Evolutionary conservation across 1,140 invertebrate genomes (phyloP).

Genomic region (Lordiphosa mommai): DNA sequence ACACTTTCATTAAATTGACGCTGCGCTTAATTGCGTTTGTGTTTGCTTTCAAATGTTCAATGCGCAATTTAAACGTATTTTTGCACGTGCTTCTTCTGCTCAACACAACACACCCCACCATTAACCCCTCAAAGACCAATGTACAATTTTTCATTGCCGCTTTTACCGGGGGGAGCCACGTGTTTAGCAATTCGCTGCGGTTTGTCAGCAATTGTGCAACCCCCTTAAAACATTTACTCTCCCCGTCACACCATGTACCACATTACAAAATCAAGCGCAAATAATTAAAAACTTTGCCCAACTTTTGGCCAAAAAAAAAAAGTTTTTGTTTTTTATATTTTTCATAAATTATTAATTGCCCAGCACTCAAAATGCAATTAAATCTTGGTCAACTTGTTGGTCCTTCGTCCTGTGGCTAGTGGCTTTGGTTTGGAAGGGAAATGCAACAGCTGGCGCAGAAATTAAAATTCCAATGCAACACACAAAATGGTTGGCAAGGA

Average conservation of each 20-base stretch:
- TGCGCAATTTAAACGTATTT: slow-evolving; percentile 68
- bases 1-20: slow-evolving; percentile 62
- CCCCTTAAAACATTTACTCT: slow-evolving; percentile 12
- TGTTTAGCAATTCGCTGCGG: slow-evolving; percentile 70
- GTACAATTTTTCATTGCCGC: slow-evolving; percentile 67
- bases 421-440: slow-evolving; percentile 1
- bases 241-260: not conserved
- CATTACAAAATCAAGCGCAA: slow-evolving; percentile 38
- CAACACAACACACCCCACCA: not conserved
- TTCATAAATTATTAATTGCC: slow-evolving; percentile 71
- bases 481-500: slow-evolving; percentile 9
- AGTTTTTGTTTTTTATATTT: slow-evolving; percentile 14
- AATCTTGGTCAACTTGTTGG: slow-evolving; percentile 73
- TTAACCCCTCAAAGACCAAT: slow-evolving; percentile 28
- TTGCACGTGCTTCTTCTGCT: slow-evolving; percentile 58
- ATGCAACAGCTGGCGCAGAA: slow-evolving; percentile 60
- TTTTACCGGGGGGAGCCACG: slow-evolving; percentile 43
- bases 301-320: slow-evolving; percentile 31
- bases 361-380: slow-evolving; percentile 74
- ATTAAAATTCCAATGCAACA: slow-evolving; percentile 71
- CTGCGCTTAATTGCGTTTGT: slow-evolving; percentile 74
- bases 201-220: slow-evolving; percentile 52
- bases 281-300: slow-evolving; percentile 65
- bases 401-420: slow-evolving; percentile 14
- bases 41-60: slow-evolving; percentile 61